These are phyloP conservation scores for Parnassius smintheus DNA, from an alignment of 2,888 invertebrate species.

Conservation along the genomic window DNA sequence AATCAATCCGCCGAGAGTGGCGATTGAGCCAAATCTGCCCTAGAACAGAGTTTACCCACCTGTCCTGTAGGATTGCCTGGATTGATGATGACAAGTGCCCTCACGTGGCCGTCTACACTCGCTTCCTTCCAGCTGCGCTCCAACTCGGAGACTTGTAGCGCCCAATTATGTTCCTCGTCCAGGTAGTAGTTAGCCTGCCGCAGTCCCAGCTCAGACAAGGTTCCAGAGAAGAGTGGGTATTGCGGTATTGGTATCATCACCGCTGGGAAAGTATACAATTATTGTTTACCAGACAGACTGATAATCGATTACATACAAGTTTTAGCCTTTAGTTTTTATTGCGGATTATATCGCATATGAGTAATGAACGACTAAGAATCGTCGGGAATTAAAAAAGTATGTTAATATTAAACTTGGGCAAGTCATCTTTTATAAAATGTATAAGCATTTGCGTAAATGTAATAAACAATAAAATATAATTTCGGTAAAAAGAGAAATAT, in stretches of 20 bases:
- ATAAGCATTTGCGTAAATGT: too few species aligned
- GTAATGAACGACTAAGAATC: too few species aligned
- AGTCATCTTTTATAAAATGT: too few species aligned
- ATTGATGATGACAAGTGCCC: constrained; percentile 95
- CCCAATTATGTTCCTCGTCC: constrained; percentile 93
- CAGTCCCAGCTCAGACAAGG: constrained; percentile 94
- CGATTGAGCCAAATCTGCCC: not conserved
- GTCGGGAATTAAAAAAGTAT: too few species aligned
- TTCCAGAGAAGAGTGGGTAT: constrained; percentile 97
- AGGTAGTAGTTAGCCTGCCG: constrained; percentile 91
- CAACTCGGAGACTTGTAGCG: constrained; percentile 88
- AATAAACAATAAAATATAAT: too few species aligned
- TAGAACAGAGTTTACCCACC: constrained; percentile 36
- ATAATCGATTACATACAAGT: too few species aligned
- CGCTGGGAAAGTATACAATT: constrained; percentile 70
- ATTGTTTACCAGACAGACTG: too few species aligned
- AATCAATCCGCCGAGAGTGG: too few species aligned
- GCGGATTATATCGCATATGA: too few species aligned
- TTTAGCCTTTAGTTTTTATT: too few species aligned
- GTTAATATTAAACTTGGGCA: too few species aligned
- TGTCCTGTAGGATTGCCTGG: constrained; percentile 99
- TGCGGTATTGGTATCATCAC: constrained; percentile 98
- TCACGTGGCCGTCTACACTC: constrained; percentile 86
- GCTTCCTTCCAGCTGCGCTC: constrained; percentile 83
- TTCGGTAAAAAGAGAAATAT: too few species aligned